Base-by-base conservation (phyloP, 2,797 vertebrate genomes). In the Vireo griseus region DNA sequence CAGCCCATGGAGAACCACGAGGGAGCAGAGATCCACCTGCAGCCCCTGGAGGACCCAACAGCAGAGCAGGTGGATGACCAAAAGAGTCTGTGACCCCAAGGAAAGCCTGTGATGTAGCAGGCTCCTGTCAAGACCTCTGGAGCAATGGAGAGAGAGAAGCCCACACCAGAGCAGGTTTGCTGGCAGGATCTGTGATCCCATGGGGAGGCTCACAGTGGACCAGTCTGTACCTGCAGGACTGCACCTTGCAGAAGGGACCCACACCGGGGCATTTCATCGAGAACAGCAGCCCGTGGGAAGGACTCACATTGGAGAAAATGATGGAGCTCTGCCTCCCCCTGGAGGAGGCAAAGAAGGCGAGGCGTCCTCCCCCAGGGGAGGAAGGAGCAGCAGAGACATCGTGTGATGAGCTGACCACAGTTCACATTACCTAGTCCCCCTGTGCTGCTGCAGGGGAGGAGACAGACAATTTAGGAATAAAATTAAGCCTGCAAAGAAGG, bases 351-450 rank as follows among this genome's bases (percentile, higher is more conserved):
- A 33, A 76, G 45, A 12, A 76, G 24, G 13, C 6, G 61, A 33
- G 5, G 22, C 0, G 0, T 14, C 21, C 1, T 39, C 10, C 6
- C 15, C n/a, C 15, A 16, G n/a, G 33, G 21, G 13, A 45, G 12
- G n/a, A 44, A 44, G 29, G 9, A 19, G 8, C 6, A 10, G 14
- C 26, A 54, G 19, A 10, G 16, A 16, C 5, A 29, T 3, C 0
- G 0, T 13, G 26, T 13, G 63, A 26, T 37, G 58, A 33, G 21
- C 11, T 28, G 33, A 13, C 16, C 6, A 12, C 39, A 39, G 42
- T 3, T 52, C 24, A 47, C 14, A 13, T 50, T 54, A 4, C 19
- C 14, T 25, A n/a, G 16, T 48, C 2, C 11, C 10, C 4, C 26
- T 21, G 29, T 4, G 25, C 20, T 37, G 18, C 8, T 24, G n/a